A percentile compares a stretch with the other conserved stretches of the same genome.
Evolutionary conservation across 2,113 vertebrate genomes (phyloP).

Genomic region (Paramormyrops kingsleyae): DNA sequence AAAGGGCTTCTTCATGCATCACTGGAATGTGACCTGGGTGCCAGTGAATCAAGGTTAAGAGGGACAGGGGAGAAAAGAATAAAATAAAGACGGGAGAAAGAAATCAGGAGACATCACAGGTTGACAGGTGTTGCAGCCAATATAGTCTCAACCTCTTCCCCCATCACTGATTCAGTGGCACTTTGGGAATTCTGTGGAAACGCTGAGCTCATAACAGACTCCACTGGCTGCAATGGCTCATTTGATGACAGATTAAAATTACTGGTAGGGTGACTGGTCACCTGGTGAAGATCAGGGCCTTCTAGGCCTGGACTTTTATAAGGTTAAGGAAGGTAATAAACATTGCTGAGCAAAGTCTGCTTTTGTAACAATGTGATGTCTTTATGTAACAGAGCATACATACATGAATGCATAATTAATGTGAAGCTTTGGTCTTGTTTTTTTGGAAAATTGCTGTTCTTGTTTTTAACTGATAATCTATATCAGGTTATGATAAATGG

Average conservation of each 20-base stretch:
- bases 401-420: not conserved
- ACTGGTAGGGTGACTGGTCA: not conserved
- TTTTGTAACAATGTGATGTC: not conserved
- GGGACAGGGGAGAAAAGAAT: not conserved
- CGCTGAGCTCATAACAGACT: conserved; percentile 4
- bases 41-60: not conserved
- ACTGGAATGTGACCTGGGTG: not conserved
- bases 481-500: not conserved
- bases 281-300: not conserved
- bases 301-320: not conserved
- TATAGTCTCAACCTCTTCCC: not conserved
- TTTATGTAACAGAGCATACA: not conserved
- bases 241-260: conserved; percentile 4
- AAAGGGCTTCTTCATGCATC: not conserved
- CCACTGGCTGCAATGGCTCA: not conserved
- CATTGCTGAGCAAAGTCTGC: not conserved
- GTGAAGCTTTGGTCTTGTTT: not conserved
- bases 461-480: not conserved
- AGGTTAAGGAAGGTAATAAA: not conserved
- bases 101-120: not conserved
- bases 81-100: not conserved
- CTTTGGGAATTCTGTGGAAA: not conserved
- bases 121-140: not conserved
- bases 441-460: not conserved
- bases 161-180: not conserved